Evolutionary conservation across 2,888 invertebrate species (phyloP).

Genomic region (Eubasilissa splendida): DNA sequence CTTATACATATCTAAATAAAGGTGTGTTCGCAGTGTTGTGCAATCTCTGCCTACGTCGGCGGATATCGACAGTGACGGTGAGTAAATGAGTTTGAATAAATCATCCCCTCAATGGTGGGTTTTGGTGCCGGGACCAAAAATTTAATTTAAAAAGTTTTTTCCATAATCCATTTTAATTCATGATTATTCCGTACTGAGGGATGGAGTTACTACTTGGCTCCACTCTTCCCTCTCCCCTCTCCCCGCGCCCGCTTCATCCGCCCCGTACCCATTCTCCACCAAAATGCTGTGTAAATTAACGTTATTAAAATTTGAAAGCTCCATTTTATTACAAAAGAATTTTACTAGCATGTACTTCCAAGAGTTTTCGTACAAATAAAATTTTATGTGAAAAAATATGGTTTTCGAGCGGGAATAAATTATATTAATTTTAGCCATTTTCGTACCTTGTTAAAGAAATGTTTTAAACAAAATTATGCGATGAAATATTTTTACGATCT

Average conservation of each 20-base stretch:
- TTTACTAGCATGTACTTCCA: conserved; percentile 22
- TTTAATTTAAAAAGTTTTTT: conserved; percentile 54
- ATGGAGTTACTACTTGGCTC: not conserved
- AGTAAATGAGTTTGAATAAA: conserved; percentile 37
- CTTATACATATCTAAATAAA: not conserved
- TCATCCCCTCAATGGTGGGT: conserved; percentile 18
- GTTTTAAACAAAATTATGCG: too few relatives aligned
- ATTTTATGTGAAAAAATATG: not conserved
- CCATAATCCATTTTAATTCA: conserved; percentile 53
- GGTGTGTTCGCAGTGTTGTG: not conserved
- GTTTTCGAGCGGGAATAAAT: not conserved
- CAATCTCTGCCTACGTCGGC: not conserved
- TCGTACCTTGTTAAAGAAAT: too few relatives aligned
- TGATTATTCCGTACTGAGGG: conserved; percentile 46
- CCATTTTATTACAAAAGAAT: conserved; percentile 43
- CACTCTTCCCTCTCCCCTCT: not conserved
- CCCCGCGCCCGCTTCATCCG: conserved; percentile 15
- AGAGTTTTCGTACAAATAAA: conserved; percentile 13
- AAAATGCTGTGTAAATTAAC: conserved; percentile 47
- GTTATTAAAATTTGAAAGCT: conserved; percentile 47
- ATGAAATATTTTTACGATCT: too few relatives aligned
- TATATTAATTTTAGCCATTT: too few relatives aligned
- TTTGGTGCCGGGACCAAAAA: conserved; percentile 21
- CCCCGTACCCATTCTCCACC: conserved; percentile 7
- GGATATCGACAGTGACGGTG: not conserved